phyloP scores from a whole-genome alignment of 2,113 vertebrate species.

The Clarias macrocephalus region DNA sequence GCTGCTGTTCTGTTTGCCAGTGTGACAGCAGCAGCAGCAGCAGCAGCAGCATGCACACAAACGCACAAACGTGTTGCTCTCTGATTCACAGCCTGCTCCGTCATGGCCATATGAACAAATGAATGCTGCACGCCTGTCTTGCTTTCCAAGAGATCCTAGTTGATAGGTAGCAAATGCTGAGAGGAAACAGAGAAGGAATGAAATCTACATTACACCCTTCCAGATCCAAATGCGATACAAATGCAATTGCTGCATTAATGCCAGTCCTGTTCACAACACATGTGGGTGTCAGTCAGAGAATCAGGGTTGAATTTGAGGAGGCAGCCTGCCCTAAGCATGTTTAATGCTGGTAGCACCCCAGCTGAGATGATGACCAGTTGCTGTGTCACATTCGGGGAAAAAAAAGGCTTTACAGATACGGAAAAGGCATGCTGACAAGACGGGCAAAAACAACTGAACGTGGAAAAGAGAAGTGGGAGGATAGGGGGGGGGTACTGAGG shows the following conservation, averaged over 20 bases:
- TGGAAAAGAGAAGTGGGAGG: slow-evolving; percentile 24
- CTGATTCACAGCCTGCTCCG: background rate
- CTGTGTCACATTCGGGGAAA: slow-evolving; percentile 21
- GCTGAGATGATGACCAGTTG: slow-evolving; percentile 7
- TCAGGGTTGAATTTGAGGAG: background rate
- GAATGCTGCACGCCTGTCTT: background rate
- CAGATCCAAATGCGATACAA: background rate
- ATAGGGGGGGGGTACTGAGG: background rate
- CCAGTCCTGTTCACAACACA: background rate
- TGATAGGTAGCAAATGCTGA: background rate
- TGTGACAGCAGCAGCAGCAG: slow-evolving; percentile 13
- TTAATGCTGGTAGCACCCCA: background rate
- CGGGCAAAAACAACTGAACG: slow-evolving; percentile 38
- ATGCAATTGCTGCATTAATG: background rate
- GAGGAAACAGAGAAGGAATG: background rate
- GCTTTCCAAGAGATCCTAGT: background rate
- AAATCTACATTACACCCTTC: background rate
- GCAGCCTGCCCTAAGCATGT: background rate
- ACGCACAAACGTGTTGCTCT: background rate
- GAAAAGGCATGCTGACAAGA: slow-evolving; percentile 30
- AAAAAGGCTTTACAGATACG: slow-evolving; percentile 21
- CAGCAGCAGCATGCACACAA: background rate
- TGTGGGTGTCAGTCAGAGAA: background rate
- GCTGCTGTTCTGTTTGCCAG: slow-evolving; percentile 32
- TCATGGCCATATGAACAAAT: slow-evolving; percentile 13